These are phyloP conservation scores for Mamestra configurata DNA, from an alignment of 1,140 invertebrate genomes.

Conservation along the genomic window DNA sequence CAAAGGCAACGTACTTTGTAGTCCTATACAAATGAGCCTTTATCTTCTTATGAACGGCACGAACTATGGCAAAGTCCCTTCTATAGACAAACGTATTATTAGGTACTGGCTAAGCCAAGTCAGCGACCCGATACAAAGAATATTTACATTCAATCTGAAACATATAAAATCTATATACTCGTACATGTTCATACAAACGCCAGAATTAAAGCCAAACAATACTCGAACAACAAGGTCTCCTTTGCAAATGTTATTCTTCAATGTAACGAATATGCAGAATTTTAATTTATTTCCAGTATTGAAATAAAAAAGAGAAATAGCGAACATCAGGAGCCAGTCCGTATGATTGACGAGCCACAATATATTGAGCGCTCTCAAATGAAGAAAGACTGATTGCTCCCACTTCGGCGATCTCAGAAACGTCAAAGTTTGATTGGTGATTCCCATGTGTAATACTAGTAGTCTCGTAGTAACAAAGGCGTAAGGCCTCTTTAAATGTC, in stretches of 20 bases:
- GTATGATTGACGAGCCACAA: constrained; percentile 81
- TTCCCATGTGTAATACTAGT: constrained; percentile 87
- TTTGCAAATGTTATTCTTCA: constrained; percentile 17
- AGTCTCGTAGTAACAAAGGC: constrained; percentile 76
- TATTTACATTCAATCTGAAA: not conserved
- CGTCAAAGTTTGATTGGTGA: constrained; percentile 85
- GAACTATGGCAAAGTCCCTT: constrained; percentile 17
- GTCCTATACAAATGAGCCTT: constrained; percentile 23
- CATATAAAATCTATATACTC: not conserved
- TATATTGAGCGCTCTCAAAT: constrained; percentile 66
- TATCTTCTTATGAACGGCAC: constrained; percentile 17
- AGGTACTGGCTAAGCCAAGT: not conserved
- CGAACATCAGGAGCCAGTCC: constrained; percentile 63
- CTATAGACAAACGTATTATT: constrained; percentile 9
- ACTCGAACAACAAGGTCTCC: not conserved
- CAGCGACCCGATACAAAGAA: not conserved
- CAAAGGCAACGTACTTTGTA: constrained; percentile 12
- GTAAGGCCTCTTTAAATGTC: constrained; percentile 64
- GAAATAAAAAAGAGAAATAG: constrained; percentile 74
- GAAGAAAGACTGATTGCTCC: constrained; percentile 80
- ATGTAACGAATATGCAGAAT: constrained; percentile 56
- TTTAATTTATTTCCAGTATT: constrained; percentile 83
- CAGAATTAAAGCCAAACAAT: not conserved
- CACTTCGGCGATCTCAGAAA: constrained; percentile 76
- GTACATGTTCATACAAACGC: not conserved